These are phyloP conservation scores for Brachionus asplanchnoidis DNA, from an alignment of 1,140 invertebrate genomes.

Conservation along the genomic window DNA sequence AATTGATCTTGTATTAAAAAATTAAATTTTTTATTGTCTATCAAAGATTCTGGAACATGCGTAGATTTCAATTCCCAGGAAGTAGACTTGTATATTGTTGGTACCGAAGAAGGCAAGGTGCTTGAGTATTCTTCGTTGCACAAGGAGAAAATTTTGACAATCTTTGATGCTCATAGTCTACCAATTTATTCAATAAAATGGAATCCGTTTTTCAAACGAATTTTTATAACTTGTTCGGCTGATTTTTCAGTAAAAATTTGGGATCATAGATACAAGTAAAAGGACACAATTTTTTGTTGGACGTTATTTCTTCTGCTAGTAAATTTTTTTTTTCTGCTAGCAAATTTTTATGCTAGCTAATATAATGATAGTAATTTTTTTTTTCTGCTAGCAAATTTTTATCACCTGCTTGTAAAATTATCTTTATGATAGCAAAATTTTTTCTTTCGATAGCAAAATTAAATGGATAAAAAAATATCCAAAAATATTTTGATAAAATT, in stretches of 20 bases:
- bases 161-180: conserved; percentile 76
- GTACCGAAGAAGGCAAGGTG: conserved; percentile 83
- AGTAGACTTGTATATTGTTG: conserved; percentile 74
- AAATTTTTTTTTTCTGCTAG: no score
- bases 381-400: no score
- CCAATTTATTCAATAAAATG: conserved; percentile 77
- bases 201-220: conserved; percentile 76
- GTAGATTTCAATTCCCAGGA: conserved; percentile 79
- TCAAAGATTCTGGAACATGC: conserved; percentile 73
- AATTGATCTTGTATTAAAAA: background rate
- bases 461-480: no score
- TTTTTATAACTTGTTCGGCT: conserved; percentile 81
- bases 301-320: no score
- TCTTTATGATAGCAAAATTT: no score
- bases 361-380: no score
- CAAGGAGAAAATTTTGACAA: conserved; percentile 70
- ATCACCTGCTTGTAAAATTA: no score
- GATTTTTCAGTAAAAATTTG: conserved; percentile 92
- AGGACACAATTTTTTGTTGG: background rate
- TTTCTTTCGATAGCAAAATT: no score
- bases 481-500: no score
- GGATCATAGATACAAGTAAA: conserved; percentile 66
- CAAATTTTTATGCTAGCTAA: no score
- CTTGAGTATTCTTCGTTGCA: conserved; percentile 83
- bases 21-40: background rate